Base-by-base conservation (phyloP, 2,888 invertebrate species). In the Eupithecia tripunctaria region DNA sequence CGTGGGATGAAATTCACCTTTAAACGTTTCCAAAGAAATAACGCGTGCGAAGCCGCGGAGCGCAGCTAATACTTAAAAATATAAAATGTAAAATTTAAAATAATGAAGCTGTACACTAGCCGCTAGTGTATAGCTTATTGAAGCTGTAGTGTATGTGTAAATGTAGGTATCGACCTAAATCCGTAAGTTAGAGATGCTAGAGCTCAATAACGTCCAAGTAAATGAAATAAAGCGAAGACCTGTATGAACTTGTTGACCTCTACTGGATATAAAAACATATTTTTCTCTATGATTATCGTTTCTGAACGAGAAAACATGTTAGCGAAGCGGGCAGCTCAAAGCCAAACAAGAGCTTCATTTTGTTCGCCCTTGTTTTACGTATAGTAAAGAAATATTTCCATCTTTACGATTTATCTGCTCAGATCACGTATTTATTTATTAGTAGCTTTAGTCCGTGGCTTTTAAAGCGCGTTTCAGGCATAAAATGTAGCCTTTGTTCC, bases 251-350 rank as follows among this genome's bases (percentile, higher is more conserved):
- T 79, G 76, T 73, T 75, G 77, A 75, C 77, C 60, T 75, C 74
- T 69, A 73, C 65, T 59, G 73, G 72, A 71, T 76, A 76, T 76
- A 76, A 78, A 78, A 80, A 80, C 78, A 80, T 78, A 80, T 78
- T 78, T 76, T 75, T 76, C 71, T 72, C 68, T 68, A 73, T 74
- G 78, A 76, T 68, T 72, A 66, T 72, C 73, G 68, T 77, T 75
- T 69, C 76, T 70, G 76, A 69, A 73, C 73, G 76, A 75, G 67
- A 77, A 80, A 78, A 80, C 75, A 78, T 69, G 72, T 62, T 74
- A 64, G 38, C 25, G 56, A 38, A 41, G 38, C 47, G 47, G 25
- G 36, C 7, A 18, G 14, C 15, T 21, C 29, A 18, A 36, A 63
- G 14, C 27, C 3, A 41, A 68, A 18, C 43, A 67, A 51, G 38